Percentiles rank a stretch among this genome's conserved stretches.
phyloP scores from a whole-genome alignment of 2,797 vertebrate species.

The Sciurus carolinensis region DNA sequence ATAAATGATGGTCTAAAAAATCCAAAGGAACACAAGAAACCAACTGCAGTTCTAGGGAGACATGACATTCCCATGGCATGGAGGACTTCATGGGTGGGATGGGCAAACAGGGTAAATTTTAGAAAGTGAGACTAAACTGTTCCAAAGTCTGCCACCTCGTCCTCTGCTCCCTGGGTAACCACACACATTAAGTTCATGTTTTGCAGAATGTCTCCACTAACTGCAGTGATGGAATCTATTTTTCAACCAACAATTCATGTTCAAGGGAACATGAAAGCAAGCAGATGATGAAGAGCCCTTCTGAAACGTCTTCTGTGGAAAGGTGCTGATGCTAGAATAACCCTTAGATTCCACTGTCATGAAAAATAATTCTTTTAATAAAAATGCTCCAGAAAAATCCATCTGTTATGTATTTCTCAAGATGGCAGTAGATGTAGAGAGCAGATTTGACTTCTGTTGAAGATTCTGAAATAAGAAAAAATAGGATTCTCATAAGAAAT shows the following conservation, averaged over 20 bases:
- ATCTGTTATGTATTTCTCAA: background rate
- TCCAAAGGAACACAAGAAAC: background rate
- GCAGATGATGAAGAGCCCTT: background rate
- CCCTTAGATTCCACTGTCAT: background rate
- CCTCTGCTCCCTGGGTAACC: too few relatives aligned
- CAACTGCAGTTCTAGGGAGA: background rate
- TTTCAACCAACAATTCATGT: background rate
- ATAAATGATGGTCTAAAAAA: background rate
- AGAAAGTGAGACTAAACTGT: background rate
- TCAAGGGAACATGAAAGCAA: background rate
- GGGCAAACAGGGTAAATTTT: accelerated
- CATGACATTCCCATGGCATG: background rate
- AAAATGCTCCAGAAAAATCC: background rate
- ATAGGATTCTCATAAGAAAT: background rate
- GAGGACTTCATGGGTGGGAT: background rate
- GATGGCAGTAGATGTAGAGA: background rate
- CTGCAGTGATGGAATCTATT: background rate
- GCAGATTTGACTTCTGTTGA: background rate
- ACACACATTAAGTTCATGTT: background rate
- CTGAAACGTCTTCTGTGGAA: background rate
- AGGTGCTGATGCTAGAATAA: background rate
- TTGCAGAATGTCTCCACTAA: background rate
- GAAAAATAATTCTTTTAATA: background rate
- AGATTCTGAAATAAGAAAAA: slow-evolving; percentile 40
- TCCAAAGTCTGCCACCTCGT: background rate